Conservation (phyloP, 2,888 invertebrate species). For the Sphinx pinastri region DNA sequence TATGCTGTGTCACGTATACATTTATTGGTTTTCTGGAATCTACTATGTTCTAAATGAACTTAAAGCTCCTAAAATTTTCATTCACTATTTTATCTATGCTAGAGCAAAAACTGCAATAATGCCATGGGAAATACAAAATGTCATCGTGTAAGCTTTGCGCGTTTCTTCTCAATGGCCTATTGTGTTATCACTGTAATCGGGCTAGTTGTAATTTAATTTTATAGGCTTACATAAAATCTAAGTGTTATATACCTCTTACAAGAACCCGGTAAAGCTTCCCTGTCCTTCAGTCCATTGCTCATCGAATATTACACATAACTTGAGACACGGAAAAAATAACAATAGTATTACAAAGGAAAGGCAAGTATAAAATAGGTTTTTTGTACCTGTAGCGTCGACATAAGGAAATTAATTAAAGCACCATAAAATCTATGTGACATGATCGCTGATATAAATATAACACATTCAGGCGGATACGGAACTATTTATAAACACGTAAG, state of each 20-base stretch:
- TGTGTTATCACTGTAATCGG: too few relatives aligned
- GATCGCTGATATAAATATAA: slow-evolving; percentile 33
- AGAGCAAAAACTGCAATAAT: too few relatives aligned
- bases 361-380: neutral
- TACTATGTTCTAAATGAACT: too few relatives aligned
- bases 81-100: too few relatives aligned
- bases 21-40: too few relatives aligned
- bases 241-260: neutral
- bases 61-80: too few relatives aligned
- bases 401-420: slow-evolving; percentile 44
- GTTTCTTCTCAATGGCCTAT: too few relatives aligned
- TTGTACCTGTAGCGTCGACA: slow-evolving; percentile 32
- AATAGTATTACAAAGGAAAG: slow-evolving; percentile 17
- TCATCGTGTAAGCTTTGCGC: too few relatives aligned
- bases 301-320: slow-evolving; percentile 3
- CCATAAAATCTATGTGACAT: slow-evolving; percentile 37
- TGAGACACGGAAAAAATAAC: slow-evolving; percentile 11
- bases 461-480: slow-evolving; percentile 53
- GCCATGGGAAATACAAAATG: too few relatives aligned
- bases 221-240: neutral
- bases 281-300: neutral
- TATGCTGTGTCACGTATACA: too few relatives aligned
- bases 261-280: neutral
- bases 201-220: too few relatives aligned
- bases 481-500: slow-evolving; percentile 42